A percentile compares a stretch with the other conserved stretches of the same genome.
Evolutionary conservation across 2,797 vertebrate genomes (phyloP).

Genomic region (Botia almorhae): DNA sequence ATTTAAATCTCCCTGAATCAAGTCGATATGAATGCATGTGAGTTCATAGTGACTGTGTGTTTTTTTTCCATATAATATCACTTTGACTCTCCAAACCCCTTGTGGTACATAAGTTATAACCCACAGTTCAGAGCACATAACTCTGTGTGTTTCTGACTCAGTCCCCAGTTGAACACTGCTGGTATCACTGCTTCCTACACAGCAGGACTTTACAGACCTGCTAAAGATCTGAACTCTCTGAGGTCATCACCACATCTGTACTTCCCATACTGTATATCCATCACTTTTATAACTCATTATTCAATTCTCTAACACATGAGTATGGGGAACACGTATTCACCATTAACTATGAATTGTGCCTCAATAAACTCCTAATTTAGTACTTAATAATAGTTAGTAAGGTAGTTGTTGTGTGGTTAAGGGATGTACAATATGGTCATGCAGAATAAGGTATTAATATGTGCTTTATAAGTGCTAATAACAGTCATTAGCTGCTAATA

Average conservation of each 20-base stretch:
- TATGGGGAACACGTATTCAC: too few relatives aligned
- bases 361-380: too few relatives aligned
- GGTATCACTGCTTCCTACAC: constrained; percentile 24
- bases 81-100: constrained; percentile 8
- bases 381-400: too few relatives aligned
- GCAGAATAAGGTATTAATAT: too few relatives aligned
- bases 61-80: constrained; percentile 22
- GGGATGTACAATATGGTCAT: too few relatives aligned
- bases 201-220: constrained; percentile 24
- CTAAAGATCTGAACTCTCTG: background rate
- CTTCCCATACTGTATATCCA: background rate
- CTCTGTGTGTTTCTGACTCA: constrained; percentile 20
- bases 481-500: too few relatives aligned
- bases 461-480: too few relatives aligned
- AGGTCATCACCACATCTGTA: constrained; percentile 7
- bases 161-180: constrained; percentile 8
- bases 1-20: constrained; percentile 5
- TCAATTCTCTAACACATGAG: background rate
- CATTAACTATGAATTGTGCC: too few relatives aligned
- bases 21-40: background rate
- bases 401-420: too few relatives aligned
- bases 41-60: background rate
- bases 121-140: constrained; percentile 8
- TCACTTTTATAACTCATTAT: background rate
- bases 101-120: constrained; percentile 22